Evolutionary conservation across 2,113 vertebrate species (phyloP).

Genomic region (Tursiops truncatus): DNA sequence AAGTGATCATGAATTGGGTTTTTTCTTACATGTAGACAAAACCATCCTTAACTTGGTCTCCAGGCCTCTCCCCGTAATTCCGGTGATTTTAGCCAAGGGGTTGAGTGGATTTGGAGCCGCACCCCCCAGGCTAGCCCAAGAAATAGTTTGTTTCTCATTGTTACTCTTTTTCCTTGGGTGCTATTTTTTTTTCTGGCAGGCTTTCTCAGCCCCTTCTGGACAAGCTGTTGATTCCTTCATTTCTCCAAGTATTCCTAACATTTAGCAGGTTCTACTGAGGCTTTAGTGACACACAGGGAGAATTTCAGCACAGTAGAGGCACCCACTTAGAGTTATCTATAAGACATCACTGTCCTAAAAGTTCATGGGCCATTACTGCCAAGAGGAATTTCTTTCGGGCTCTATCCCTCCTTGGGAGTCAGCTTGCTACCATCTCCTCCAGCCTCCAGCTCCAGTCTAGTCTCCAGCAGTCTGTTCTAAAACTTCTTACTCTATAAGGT

Average conservation of each 20-base stretch:
- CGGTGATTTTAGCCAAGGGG: not conserved
- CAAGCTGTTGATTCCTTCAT: not conserved
- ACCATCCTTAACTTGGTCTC: not conserved
- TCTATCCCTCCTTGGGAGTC: not conserved
- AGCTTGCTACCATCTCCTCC: not conserved
- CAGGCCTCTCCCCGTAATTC: not conserved
- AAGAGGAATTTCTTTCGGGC: not conserved
- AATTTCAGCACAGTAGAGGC: not conserved
- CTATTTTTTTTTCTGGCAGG: not conserved
- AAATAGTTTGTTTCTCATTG: not conserved
- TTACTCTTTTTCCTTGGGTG: not conserved
- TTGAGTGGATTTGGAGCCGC: fast-evolving
- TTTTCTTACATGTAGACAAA: not conserved
- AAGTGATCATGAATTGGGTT: not conserved
- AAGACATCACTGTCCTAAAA: not conserved
- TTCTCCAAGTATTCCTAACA: not conserved
- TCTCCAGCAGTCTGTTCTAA: not conserved
- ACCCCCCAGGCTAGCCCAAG: not conserved
- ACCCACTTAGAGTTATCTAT: not conserved
- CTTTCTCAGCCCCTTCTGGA: not conserved
- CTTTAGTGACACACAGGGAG: not conserved
- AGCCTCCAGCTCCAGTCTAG: not conserved
- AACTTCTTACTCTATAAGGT: not conserved
- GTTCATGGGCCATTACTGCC: not conserved
- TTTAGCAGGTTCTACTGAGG: not conserved